Conservation (phyloP, 2,888 invertebrate species). For the Lepidochrysops patricia region DNA sequence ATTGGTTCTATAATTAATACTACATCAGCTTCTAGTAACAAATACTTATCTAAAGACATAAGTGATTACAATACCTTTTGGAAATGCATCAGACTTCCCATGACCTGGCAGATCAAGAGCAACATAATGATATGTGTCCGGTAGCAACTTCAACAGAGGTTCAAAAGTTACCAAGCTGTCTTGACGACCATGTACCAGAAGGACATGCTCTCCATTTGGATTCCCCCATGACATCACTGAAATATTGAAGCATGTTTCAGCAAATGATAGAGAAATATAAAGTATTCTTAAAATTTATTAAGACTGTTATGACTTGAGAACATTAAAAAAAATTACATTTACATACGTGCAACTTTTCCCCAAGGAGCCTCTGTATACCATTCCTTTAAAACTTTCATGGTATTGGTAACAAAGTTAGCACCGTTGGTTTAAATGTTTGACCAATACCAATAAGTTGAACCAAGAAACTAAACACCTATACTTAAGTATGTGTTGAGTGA, state of each 20-base stretch:
- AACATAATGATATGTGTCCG: conserved; percentile 46
- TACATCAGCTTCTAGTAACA: too few relatives aligned
- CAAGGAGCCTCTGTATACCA: conserved; percentile 67
- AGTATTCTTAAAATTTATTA: too few relatives aligned
- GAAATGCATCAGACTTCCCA: conserved; percentile 72
- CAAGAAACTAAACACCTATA: too few relatives aligned
- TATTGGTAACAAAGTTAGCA: neutral
- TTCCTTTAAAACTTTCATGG: conserved; percentile 36
- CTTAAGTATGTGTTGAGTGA: neutral
- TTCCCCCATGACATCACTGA: conserved; percentile 76
- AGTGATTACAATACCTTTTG: too few relatives aligned
- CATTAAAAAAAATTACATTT: too few relatives aligned
- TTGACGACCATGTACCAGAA: conserved; percentile 76
- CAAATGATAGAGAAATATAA: neutral
- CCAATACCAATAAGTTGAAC: neutral
- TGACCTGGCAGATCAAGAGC: conserved; percentile 76
- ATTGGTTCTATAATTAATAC: too few relatives aligned
- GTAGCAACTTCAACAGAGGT: conserved; percentile 67
- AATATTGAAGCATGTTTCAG: conserved; percentile 25
- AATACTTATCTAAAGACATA: too few relatives aligned
- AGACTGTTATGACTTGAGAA: too few relatives aligned
- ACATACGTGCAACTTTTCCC: conserved; percentile 72
- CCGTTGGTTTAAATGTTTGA: neutral
- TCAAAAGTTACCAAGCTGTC: conserved; percentile 78
- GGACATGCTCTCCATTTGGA: conserved; percentile 55